Evolutionary conservation across 2,113 vertebrate genomes (phyloP), one percentile per base, ranked within the genome.

Genomic region (Tachuris rubrigastra): DNA sequence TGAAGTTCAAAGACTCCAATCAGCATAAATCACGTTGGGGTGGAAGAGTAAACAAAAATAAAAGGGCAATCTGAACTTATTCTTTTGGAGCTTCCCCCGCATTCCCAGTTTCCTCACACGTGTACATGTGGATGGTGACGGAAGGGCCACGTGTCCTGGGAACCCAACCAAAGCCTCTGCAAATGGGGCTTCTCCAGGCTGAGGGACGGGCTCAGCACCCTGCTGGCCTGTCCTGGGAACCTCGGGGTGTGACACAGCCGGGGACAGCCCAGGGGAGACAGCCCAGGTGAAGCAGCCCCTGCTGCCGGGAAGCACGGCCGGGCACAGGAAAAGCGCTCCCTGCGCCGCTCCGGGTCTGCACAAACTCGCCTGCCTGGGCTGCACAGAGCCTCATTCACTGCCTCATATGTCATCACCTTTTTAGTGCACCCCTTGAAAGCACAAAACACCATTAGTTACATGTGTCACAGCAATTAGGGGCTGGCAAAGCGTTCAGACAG

Each of bases 1-100:
- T 93, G 85, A 87, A 95, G 98, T 98, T 98, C 98, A 98, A 98
- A 98, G 98, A 91, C 97, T 98, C 93, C 96, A 96, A 59, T 3
- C 67, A 88, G 93, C 93, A 95, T 87, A 91, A 98, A 96, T 85
- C 96, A 92, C 94, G 80, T 68, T 23, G 42, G 16, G 74, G 13
- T 6, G 55, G 90, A 63, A 80, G 31, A 85, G 73, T 21, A 65
- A 96, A 79, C 92, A 97, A 79, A 85, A 91, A 87, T 52, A 96
- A 87, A 91, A 30, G 50, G 35, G 23, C 33, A 25, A 52, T 33
- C 95, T 93, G 56, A 59, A 88, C 42, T 52, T 39, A 33, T 27
- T 85, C 47, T 62, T 23, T 41, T 72, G 65, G 4, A 60, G 46
- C 81, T 85, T 72, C 50, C 67, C 80, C 82, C 96, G 58, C 46